Evolutionary conservation across 2,888 invertebrate species (phyloP).

Genomic region (Acrocyrtus sp.): DNA sequence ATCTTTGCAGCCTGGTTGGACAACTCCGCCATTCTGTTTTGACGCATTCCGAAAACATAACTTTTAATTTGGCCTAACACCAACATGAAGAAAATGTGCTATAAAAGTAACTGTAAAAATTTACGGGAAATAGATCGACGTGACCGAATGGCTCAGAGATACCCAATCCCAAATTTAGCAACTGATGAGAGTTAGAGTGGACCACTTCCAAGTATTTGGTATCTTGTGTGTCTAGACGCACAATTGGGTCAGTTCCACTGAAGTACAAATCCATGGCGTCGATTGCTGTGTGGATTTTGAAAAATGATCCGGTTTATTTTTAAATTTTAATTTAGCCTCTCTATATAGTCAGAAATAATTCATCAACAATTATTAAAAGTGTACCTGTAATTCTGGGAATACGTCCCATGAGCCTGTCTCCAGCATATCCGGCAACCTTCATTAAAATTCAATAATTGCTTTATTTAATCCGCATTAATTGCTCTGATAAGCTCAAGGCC

Average conservation of each 20-base stretch:
- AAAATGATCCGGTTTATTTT: too few species aligned
- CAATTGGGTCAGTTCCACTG: conserved; percentile 66
- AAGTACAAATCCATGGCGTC: conserved; percentile 77
- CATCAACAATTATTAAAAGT: background rate
- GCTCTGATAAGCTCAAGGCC: background rate
- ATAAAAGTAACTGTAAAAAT: conserved; percentile 49
- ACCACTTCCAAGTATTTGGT: conserved; percentile 74
- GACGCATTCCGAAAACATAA: conserved; percentile 1
- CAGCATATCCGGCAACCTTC: conserved; percentile 62
- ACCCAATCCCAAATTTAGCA: conserved; percentile 56
- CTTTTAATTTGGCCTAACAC: too few species aligned
- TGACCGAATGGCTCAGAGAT: conserved; percentile 64
- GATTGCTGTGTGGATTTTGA: conserved; percentile 67
- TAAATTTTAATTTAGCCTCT: background rate
- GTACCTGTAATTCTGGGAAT: conserved; percentile 63
- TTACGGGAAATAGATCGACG: conserved; percentile 66
- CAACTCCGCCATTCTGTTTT: conserved; percentile 42
- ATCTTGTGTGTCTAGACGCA: conserved; percentile 71
- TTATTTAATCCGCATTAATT: background rate
- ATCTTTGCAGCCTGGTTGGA: conserved; percentile 66
- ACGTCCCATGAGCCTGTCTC: conserved; percentile 57
- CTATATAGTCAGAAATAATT: too few species aligned
- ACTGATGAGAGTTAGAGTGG: conserved; percentile 71
- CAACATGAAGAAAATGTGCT: background rate
- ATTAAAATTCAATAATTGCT: background rate